These are phyloP conservation scores for Mus pahari DNA, from an alignment of 2,113 vertebrate genomes.

Conservation along the genomic window DNA sequence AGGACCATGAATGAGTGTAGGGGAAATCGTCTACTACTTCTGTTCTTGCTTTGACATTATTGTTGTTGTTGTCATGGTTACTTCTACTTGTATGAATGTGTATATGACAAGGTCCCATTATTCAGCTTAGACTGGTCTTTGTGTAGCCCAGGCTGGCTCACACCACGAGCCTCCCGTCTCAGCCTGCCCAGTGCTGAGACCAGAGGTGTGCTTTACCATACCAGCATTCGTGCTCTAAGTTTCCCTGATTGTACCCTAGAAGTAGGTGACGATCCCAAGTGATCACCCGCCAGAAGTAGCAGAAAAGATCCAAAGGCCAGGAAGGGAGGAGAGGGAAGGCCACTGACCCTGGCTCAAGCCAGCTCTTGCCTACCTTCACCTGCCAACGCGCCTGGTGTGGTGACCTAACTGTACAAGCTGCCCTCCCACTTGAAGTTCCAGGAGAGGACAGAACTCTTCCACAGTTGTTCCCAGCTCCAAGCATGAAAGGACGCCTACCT, in stretches of 20 bases:
- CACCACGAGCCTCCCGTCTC: neutral
- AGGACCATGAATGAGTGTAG: neutral
- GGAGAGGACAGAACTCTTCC: neutral
- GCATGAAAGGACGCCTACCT: neutral
- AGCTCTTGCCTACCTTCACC: neutral
- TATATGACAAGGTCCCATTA: neutral
- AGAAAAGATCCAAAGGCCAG: neutral
- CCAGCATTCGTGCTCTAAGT: neutral
- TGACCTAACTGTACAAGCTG: neutral
- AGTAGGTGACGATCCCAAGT: neutral
- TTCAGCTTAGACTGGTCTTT: neutral
- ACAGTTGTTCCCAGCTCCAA: neutral
- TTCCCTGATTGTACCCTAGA: neutral
- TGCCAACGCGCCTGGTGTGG: neutral
- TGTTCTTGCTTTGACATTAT: neutral
- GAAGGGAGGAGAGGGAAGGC: neutral
- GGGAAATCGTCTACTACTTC: neutral
- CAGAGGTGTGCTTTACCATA: neutral
- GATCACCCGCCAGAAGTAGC: neutral
- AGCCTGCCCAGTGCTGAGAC: neutral
- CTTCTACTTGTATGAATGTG: neutral
- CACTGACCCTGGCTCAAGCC: neutral
- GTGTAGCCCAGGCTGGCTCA: neutral
- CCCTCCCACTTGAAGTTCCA: neutral
- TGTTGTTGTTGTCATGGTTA: neutral